Base-by-base conservation (phyloP, 2,797 vertebrate genomes). In the Iguana delicatissima region DNA sequence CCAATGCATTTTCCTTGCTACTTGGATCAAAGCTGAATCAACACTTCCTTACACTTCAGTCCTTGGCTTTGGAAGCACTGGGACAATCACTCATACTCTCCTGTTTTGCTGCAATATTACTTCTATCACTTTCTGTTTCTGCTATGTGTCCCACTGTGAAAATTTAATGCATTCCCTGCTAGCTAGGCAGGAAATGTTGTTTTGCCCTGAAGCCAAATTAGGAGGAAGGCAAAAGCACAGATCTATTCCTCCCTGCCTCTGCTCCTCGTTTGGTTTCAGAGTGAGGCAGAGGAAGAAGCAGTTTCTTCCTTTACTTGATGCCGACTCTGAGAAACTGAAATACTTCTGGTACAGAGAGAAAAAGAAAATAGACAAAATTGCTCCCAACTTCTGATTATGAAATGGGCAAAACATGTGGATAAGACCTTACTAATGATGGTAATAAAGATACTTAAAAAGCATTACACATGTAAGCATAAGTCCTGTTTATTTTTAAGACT, bases 51-150 rank as follows among this genome's bases (percentile, higher is more conserved):
- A 77, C 42, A 77, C 9, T 50, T 8, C 22, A 26, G 24, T 14
- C 10, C 26, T 29, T 79, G 4, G 22, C 24, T 86, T 59, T 59
- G 6, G 20, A 67, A 50, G n/a, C 12, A 0, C 14, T 1, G 42
- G 26, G 0, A n/a, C n/a, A 0, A 0, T 14, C 46, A 22, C 32
- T 90, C 46, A 0, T 0, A 16, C 42, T 52, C 29, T 22, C 20
- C 80, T 59, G n/a, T 0, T 67, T 86, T 72, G 64, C 29, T 32
- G 26, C 64, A 6, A 8, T 35, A 38, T 14, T 62, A 26, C 38
- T 29, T 67, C 2, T 13, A 29, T 24, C 24, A 29, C 38, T 84
- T 24, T 46, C 38, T 38, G 6, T 38, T 83, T 24, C 57, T 64
- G 57, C 35, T 83, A 6, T 20, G 22, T 62, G n/a, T 9, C 13